These are phyloP conservation scores for Brienomyrus longianalis DNA, from an alignment of 2,113 vertebrate species.

Conservation along the genomic window DNA sequence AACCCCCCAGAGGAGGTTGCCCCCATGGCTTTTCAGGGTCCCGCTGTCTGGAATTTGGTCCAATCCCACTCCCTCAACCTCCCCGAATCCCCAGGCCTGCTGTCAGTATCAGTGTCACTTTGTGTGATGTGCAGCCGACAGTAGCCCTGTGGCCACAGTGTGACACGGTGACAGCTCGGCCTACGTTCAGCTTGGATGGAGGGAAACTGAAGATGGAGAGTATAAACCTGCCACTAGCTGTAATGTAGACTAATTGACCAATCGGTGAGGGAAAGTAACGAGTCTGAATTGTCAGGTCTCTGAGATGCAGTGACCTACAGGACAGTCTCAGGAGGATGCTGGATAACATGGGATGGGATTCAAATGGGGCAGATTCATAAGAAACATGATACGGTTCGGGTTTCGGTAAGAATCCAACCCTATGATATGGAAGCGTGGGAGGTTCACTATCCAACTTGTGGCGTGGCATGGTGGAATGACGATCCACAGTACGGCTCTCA, in stretches of 20 bases:
- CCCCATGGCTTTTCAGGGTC: conserved; percentile 25
- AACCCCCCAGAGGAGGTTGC: not conserved
- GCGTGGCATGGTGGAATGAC: not conserved
- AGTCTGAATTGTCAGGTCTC: not conserved
- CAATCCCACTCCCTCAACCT: not conserved
- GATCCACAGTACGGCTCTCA: not conserved
- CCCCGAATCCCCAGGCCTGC: conserved; percentile 2
- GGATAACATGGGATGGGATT: not conserved
- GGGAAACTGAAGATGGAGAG: not conserved
- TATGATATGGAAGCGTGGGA: not conserved
- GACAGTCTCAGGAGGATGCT: not conserved
- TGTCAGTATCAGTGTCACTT: conserved; percentile 27
- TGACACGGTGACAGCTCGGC: not conserved
- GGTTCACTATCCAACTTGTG: not conserved
- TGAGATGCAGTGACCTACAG: not conserved
- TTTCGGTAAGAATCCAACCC: not conserved
- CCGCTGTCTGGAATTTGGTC: not conserved
- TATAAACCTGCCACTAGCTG: not conserved
- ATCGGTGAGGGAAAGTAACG: not conserved
- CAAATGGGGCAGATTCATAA: not conserved
- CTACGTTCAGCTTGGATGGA: not conserved
- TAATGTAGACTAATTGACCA: not conserved
- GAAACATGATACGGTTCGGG: not conserved
- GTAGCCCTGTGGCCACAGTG: not conserved
- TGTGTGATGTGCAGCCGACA: conserved; percentile 31